Base-by-base conservation (phyloP, 2,888 invertebrate genomes). In the Eueremaeus valkanovi region DNA sequence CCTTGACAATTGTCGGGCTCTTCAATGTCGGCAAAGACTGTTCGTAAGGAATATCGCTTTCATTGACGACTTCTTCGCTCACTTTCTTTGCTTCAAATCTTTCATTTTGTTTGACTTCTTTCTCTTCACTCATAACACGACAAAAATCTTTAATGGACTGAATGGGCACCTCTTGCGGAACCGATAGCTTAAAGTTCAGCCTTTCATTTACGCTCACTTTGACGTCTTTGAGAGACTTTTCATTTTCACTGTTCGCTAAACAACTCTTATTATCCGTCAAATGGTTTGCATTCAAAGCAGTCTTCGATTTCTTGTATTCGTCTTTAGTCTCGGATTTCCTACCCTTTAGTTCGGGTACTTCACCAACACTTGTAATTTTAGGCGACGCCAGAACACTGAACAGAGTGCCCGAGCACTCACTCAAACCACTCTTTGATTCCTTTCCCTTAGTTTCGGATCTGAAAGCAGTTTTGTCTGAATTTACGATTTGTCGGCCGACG, bases 1-100 rank as follows among this genome's bases (percentile, higher is more conserved):
- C 72, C 49, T 72, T 74, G 27, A 74, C 66, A 29, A 74, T 74
- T 18, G 49, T 45, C n/a, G 74, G 66, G 68, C 74, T 74, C 36
- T 68, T 68, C 68, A 68, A 68, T 8, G 68, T n/a, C 27, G 11
- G n/a, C 58, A n/a, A n/a, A n/a, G n/a, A n/a, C n/a, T n/a, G n/a
- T n/a, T n/a, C n/a, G n/a, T n/a, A n/a, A n/a, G n/a, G n/a, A 18
- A 11, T 63, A 18, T 18, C 6, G 13, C n/a, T 27, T n/a, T 21
- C n/a, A 42, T 42, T 68, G 3, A 42, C 3, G 11, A 27, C 16
- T 61, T 31, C 31, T 18, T n/a, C n/a, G n/a, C 3, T 66, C 18
- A 36, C 66, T 21, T 66, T n/a, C 36, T 36, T 36, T 1, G 36
- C n/a, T 36, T 66, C 31, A 3, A 36, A 1, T 66, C 36, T 33